A percentile compares a stretch with the other conserved stretches of the same genome.
phyloP scores from a whole-genome alignment of 2,888 invertebrate genomes.

The Quadroppia sp. region DNA sequence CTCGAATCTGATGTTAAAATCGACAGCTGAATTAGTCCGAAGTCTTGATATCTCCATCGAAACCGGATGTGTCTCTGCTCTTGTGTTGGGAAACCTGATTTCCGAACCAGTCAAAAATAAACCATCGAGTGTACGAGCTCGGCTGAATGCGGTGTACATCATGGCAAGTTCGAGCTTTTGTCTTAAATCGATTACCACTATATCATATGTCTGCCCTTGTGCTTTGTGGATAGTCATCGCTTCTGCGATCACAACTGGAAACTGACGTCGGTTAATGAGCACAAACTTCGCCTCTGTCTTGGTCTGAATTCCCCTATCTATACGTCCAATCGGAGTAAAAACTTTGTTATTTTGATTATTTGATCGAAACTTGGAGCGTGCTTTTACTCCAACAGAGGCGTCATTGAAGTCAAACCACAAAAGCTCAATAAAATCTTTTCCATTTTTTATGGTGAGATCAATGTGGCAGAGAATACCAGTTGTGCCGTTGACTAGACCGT shows the following conservation, averaged over 20 bases:
- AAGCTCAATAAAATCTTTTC: not conserved
- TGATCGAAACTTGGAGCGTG: not conserved
- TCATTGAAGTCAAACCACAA: not conserved
- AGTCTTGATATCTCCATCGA: too few relatives aligned
- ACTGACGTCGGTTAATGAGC: slow-evolving; percentile 43
- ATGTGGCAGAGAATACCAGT: slow-evolving; percentile 43
- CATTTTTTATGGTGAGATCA: not conserved
- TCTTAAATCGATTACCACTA: slow-evolving; percentile 26
- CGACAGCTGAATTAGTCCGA: too few relatives aligned
- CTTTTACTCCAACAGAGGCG: not conserved
- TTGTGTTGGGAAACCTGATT: too few relatives aligned
- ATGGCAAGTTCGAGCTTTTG: not conserved
- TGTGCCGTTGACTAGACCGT: slow-evolving; percentile 47
- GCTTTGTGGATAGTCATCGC: slow-evolving; percentile 47
- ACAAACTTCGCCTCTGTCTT: not conserved
- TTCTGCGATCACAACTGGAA: slow-evolving; percentile 47
- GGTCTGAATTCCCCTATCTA: not conserved
- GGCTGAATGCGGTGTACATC: not conserved
- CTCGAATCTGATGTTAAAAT: too few relatives aligned
- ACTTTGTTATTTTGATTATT: not conserved
- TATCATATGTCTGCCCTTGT: slow-evolving; percentile 45
- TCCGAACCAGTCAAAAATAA: not conserved
- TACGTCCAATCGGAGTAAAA: not conserved
- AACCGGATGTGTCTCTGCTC: too few relatives aligned
- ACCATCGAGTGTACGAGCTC: not conserved